Percentiles rank a stretch among this genome's conserved stretches.
These are phyloP conservation scores for Ricordea florida DNA, from an alignment of 92 coral and sea anemone species.

Conservation along the genomic window DNA sequence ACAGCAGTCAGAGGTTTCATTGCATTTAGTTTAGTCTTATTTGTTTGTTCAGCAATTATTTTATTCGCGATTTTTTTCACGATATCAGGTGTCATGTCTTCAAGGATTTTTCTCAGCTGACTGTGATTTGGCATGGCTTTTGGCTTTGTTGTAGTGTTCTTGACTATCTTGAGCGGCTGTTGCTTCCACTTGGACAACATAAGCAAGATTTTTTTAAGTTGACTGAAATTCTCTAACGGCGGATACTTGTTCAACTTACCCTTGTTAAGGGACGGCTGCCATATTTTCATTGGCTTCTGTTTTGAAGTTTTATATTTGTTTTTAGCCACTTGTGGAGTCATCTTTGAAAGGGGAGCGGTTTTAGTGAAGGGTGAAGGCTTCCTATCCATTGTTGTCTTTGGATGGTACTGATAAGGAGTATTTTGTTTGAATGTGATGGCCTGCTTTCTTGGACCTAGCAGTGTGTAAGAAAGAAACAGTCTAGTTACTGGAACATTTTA, in stretches of 20 bases:
- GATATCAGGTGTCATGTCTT: conserved; percentile 41
- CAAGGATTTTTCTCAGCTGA: conserved; percentile 14
- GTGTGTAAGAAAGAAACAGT: too few species aligned
- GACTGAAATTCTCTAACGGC: conserved; percentile 6
- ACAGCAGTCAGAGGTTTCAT: conserved; percentile 21
- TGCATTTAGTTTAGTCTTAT: conserved; percentile 21
- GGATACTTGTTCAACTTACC: background rate
- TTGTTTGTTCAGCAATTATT: conserved; percentile 22
- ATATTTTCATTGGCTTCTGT: background rate
- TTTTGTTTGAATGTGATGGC: background rate
- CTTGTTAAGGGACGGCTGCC: background rate
- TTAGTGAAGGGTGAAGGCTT: background rate
- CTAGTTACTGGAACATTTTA: too few species aligned
- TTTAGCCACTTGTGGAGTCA: background rate
- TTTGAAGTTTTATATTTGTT: conserved; percentile 2
- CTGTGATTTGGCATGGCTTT: conserved; percentile 4
- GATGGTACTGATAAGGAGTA: background rate
- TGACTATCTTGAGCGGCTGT: background rate
- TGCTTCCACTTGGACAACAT: conserved; percentile 21
- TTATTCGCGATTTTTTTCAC: conserved; percentile 21
- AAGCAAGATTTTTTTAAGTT: conserved; percentile 16
- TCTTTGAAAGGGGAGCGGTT: background rate
- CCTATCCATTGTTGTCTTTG: background rate
- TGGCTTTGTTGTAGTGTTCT: background rate
- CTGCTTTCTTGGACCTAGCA: too few species aligned